Percentiles rank a stretch among this genome's conserved stretches.
Conservation (phyloP, 1,140 invertebrate genomes). For the Manduca sexta region DNA sequence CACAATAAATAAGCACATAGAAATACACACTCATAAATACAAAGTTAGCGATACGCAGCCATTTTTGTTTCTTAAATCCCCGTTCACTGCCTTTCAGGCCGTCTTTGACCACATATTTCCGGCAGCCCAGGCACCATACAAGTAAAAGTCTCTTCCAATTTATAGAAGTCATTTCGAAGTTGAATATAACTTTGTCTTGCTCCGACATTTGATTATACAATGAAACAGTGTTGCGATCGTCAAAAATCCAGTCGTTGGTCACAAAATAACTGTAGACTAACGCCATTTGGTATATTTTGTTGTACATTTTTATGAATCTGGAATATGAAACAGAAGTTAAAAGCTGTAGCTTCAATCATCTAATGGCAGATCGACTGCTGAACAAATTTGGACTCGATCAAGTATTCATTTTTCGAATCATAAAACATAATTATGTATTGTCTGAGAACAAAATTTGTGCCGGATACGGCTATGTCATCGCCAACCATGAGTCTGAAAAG, state of each 20-base stretch:
- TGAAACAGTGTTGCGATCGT: constrained; percentile 10
- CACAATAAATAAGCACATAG: neutral
- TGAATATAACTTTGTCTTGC: constrained; percentile 18
- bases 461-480: no score
- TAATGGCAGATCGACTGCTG: no score
- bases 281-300: constrained; percentile 12
- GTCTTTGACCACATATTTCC: constrained; percentile 25
- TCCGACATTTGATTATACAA: constrained; percentile 10
- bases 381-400: no score
- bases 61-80: constrained; percentile 15
- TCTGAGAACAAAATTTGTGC: no score
- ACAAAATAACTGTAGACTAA: constrained; percentile 14
- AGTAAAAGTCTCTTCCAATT: constrained; percentile 5
- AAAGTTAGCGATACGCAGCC: constrained; percentile 3
- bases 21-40: constrained; percentile 8
- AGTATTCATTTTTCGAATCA: no score
- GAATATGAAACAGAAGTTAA: constrained; percentile 13
- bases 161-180: constrained; percentile 12
- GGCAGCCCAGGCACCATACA: constrained; percentile 14
- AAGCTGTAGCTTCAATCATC: neutral
- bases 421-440: no score
- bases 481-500: no score
- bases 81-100: constrained; percentile 10
- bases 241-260: constrained; percentile 15
- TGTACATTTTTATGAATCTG: constrained; percentile 14